Conservation (phyloP, 2,888 invertebrate genomes). For the Drosophila ezoana region DNA sequence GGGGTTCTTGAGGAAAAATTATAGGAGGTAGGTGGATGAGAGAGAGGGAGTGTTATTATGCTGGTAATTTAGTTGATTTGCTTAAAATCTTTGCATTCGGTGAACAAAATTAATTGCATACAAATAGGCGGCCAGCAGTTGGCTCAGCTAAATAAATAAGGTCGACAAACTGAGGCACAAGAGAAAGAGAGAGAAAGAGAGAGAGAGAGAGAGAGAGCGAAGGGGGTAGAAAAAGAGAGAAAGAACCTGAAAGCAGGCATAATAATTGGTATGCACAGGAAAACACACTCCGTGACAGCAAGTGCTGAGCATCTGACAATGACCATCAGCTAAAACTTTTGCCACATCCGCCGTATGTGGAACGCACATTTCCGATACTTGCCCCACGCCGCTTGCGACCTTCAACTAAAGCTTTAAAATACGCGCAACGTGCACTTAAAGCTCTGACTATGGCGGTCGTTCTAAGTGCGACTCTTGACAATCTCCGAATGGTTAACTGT, state of each 20-base stretch:
- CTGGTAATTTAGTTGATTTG: conserved; percentile 64
- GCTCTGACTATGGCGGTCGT: not conserved
- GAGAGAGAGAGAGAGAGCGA: not conserved
- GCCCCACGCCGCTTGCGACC: not conserved
- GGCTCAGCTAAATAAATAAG: conserved; percentile 27
- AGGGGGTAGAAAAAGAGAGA: not conserved
- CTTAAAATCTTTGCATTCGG: conserved; percentile 46
- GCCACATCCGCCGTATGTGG: conserved; percentile 33
- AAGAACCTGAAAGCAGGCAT: not conserved
- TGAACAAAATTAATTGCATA: conserved; percentile 72
- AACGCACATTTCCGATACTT: conserved; percentile 35
- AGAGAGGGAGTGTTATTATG: conserved; percentile 28
- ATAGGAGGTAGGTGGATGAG: too few relatives aligned
- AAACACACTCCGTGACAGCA: not conserved
- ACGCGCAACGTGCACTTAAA: not conserved
- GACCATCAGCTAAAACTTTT: conserved; percentile 33
- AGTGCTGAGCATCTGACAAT: conserved; percentile 38
- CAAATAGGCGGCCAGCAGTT: conserved; percentile 61
- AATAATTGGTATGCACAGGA: not conserved
- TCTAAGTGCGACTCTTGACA: conserved; percentile 27
- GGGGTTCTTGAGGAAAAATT: not conserved
- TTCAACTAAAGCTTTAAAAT: conserved; percentile 29
- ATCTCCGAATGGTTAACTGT: conserved; percentile 11
- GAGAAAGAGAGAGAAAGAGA: not conserved
- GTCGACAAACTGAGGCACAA: conserved; percentile 8